Base-by-base conservation (phyloP, 2,797 vertebrate species). In the Distichodus sexfasciatus region DNA sequence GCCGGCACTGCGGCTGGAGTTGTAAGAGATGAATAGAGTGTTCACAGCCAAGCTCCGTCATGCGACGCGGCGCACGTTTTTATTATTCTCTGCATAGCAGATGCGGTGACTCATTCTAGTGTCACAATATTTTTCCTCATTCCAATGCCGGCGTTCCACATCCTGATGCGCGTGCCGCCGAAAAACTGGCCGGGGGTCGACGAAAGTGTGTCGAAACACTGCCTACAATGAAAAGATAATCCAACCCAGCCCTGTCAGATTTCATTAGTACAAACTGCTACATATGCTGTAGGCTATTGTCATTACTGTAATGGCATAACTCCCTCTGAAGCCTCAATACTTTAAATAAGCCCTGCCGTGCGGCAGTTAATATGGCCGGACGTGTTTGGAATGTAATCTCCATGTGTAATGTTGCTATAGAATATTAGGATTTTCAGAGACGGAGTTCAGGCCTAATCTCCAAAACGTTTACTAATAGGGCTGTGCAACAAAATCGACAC, bases 101-200 rank as follows among this genome's bases (percentile, higher is more conserved):
- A 19, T 41, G 55, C 23, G 7, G 21, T 59, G 36, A 59, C 10
- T 59, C 55, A 59, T 21, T 28, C 14, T 40, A 12, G 14, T 59
- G 55, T 43, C 55, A 59, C 36, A 43, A 41, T 59, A 41, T 59
- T 59, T 59, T 41, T 41, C 24, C 23, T 58, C 35, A 41, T 41
- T 58, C 55, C 40, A 36, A 58, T 58, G 54, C n/a, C n/a, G n/a
- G 21, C 36, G 26, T 41, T 21, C 50, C n/a, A 21, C 6, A 3
- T 15, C 11, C 21, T 6, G 23, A 26, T 28, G 12, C 23, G 17
- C 4, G 41, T 40, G 15, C 41, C 5, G 21, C 54, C 33, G n/a
- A 57, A 35, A 40, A 57, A 21, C 35, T 38, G 54, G 38, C 21
- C 21, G 12, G 33, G 19, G 9, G 12, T 38, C 12, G 38, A 33